Percentiles rank a stretch among this genome's conserved stretches.
phyloP scores from a whole-genome alignment of 2,113 vertebrate species.

The Recurvirostra avosetta region DNA sequence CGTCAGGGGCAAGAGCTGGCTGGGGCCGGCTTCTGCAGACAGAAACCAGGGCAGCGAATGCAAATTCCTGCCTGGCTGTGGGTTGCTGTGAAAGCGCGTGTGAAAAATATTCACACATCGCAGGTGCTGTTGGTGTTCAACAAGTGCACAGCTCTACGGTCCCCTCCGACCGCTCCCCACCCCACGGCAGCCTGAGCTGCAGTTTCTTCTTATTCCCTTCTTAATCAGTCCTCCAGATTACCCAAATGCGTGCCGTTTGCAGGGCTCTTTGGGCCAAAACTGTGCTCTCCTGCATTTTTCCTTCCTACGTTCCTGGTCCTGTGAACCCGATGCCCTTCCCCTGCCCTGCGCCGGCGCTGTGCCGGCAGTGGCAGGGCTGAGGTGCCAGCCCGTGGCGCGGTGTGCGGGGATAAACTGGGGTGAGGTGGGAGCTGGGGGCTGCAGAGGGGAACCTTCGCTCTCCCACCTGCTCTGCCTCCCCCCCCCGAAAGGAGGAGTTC shows the following conservation, averaged over 20 bases:
- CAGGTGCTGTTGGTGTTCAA: accelerated
- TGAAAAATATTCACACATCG: accelerated
- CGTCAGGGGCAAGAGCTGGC: background rate
- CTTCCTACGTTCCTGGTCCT: accelerated
- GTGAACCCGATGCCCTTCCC: background rate
- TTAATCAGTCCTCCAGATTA: accelerated
- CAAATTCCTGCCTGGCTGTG: too few relatives aligned
- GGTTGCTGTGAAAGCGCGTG: background rate
- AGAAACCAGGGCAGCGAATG: accelerated
- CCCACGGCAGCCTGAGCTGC: background rate
- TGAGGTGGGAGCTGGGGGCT: background rate
- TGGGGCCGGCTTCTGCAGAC: accelerated
- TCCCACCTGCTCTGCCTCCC: too few relatives aligned
- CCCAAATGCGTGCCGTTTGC: accelerated
- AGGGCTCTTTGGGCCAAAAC: too few relatives aligned
- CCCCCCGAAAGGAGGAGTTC: background rate
- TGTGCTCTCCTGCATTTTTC: accelerated
- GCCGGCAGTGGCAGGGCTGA: background rate
- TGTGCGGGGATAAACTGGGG: accelerated
- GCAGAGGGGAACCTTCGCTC: too few relatives aligned
- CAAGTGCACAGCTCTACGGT: accelerated
- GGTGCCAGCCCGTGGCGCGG: too few relatives aligned
- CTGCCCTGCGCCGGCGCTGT: too few relatives aligned
- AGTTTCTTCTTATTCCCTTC: background rate
- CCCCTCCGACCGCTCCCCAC: background rate